Percentiles rank a stretch among this genome's conserved stretches.
phyloP scores from a whole-genome alignment of 37 sponge, comb jelly and placozoan species.

The Ianthella basta region DNA sequence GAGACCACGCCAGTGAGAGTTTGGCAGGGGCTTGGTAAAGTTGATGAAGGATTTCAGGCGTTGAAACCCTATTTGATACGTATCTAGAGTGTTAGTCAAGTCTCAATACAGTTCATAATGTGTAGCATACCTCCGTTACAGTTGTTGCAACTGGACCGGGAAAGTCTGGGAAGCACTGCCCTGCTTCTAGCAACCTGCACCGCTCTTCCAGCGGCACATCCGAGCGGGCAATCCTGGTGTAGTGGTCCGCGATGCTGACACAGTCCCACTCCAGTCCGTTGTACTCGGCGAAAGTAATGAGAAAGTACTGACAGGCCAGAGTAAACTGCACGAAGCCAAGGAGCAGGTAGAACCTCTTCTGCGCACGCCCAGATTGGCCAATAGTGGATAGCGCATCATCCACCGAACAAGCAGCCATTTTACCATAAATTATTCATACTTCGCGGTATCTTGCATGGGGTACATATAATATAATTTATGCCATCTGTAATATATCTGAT shows the following conservation, averaged over 20 bases:
- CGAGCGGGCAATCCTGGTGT: background rate
- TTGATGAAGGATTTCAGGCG: no score
- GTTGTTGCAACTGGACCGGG: background rate
- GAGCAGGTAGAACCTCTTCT: constrained; percentile 1
- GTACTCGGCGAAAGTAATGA: background rate
- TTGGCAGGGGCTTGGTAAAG: no score
- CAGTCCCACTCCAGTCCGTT: background rate
- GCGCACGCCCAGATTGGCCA: constrained; percentile 18
- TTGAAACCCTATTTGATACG: no score
- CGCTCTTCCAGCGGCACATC: no score
- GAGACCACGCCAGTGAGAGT: no score
- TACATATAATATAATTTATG: no score
- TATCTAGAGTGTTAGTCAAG: no score
- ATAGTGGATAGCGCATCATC: background rate
- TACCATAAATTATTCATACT: no score
- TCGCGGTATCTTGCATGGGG: no score
- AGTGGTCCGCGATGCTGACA: background rate
- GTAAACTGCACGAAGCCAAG: background rate
- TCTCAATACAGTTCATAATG: no score
- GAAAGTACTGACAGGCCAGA: background rate
- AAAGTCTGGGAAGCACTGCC: constrained; percentile 14
- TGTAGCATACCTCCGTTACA: constrained; percentile 13
- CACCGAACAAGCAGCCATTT: background rate
- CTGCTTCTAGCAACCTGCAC: background rate
- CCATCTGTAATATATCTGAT: no score